These are phyloP conservation scores for Acanthurus tractus DNA, from an alignment of 2,797 vertebrate genomes.

Conservation along the genomic window DNA sequence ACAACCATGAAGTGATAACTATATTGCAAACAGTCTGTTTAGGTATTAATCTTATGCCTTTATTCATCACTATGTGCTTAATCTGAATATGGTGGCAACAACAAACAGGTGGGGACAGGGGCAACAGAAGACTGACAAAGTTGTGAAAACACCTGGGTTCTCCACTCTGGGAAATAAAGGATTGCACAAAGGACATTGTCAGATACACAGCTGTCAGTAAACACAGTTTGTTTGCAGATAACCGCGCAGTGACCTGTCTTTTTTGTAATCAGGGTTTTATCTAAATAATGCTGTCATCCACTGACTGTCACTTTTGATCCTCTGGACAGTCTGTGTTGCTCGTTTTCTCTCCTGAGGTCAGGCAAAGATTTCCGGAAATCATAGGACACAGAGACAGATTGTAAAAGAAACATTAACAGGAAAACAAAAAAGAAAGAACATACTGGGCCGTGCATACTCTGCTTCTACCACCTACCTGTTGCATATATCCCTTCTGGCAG, in stretches of 20 bases:
- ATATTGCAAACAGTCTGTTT: not conserved
- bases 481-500: slow-evolving; percentile 35
- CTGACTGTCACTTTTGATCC: not conserved
- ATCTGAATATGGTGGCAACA: no score
- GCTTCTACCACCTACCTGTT: slow-evolving; percentile 51
- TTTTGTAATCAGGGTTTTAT: not conserved
- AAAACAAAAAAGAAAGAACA: not conserved
- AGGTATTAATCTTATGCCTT: not conserved
- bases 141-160: no score
- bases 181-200: no score
- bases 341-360: no score
- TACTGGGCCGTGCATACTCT: not conserved
- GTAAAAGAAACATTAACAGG: not conserved
- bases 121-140: no score
- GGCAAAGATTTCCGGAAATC: not conserved
- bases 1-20: not conserved
- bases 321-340: not conserved
- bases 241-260: no score
- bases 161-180: no score
- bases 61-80: no score
- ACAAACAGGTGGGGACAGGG: no score
- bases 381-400: not conserved
- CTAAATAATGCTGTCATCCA: not conserved
- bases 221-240: no score
- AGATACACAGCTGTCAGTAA: no score